Conservation (phyloP, 2,113 vertebrate species). For the Potamarius usumacintae region DNA sequence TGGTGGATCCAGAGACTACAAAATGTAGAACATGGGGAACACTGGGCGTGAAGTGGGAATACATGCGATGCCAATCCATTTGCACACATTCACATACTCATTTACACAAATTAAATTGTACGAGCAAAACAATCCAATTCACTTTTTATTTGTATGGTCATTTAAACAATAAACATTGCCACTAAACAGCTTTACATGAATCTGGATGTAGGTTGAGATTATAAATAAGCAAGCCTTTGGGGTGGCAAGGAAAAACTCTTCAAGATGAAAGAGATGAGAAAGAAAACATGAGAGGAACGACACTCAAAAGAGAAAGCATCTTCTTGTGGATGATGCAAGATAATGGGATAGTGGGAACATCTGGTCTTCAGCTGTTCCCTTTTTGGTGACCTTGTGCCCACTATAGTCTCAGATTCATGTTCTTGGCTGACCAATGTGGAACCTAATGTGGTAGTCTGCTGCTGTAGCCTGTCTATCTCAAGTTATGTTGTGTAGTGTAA, state of each 20-base stretch:
- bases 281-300: background rate
- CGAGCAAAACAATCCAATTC: background rate
- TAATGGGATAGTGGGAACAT: background rate
- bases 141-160: background rate
- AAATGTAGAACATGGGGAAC: background rate
- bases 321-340: background rate
- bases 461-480: background rate
- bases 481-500: background rate
- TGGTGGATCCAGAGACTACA: background rate
- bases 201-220: background rate
- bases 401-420: background rate
- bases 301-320: too few species aligned
- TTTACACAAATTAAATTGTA: background rate
- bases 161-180: background rate
- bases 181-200: background rate
- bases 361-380: background rate
- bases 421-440: background rate
- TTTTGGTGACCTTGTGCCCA: background rate
- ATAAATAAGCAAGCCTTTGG: background rate
- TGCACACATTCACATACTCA: background rate
- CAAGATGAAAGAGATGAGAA: background rate
- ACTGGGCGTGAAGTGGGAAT: background rate
- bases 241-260: background rate
- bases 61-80: background rate
- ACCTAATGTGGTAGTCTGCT: background rate